Base-by-base conservation (phyloP, 2,888 invertebrate genomes). In the Horisme vitalbata region DNA sequence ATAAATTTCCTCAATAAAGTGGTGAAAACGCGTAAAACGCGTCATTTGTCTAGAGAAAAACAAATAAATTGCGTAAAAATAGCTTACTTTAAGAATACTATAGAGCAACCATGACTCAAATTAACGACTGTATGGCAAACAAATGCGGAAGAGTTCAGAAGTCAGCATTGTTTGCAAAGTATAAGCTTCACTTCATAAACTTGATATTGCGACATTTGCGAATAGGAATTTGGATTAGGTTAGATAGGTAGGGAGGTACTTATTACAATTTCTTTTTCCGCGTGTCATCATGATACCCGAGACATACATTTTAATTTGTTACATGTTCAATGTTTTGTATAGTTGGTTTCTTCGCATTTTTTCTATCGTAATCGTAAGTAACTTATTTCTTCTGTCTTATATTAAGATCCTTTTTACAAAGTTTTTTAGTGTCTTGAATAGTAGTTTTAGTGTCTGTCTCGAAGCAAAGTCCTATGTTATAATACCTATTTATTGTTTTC, bases 1-100 rank as follows among this genome's bases (percentile, higher is more conserved):
- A 60, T 65, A 57, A 62, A 57, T 59, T 47, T 58, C 46, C 56
- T 60, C 60, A 62, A 75, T 79, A 77, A 52, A 61, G 55, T 30
- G 54, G 57, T 57, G 63, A 65, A 60, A 63, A 60, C 61, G 55
- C 70, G 75, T 76, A 75, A 77, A 79, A 75, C 68, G 68, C 71
- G 71, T 73, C 70, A 70, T 71, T 76, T 64, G 64, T 61, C 65
- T 61, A 57, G 63, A 56, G 71, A 73, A 82, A 79, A 83, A 82
- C 82, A 82, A 75, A 84, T 83, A 83, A 81, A 81, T 83, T 76
- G 66, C 63, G 52, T 68, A 55, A 65, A n/a, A 77, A 75, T 65
- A 71, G 69, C 71, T 63, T 70, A n/a, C 75, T 79, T 73, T 55
- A 63, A 71, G 65, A 57, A 59, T 65, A 74, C 75, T 74, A 69